Evolutionary conservation across 2,888 invertebrate genomes (phyloP), one percentile per base, ranked within the genome.

Genomic region (Polyommatus iphigenia): DNA sequence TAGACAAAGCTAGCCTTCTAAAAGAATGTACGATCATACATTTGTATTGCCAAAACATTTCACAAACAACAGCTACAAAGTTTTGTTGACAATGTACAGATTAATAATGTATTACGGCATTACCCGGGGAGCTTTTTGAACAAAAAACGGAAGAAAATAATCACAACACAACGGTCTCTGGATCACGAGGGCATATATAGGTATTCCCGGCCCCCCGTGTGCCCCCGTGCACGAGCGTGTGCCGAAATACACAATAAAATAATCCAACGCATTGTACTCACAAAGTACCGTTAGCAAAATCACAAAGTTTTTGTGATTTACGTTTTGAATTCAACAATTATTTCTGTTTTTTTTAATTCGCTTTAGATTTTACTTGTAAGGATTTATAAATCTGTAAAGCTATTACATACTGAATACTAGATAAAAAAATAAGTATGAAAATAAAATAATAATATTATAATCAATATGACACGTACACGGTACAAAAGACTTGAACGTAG

Each of bases 231-330:
- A 82, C 85, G 82, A 81, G 83, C 87, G 89, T 87, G 87, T 86
- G 87, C 86, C 89, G 87, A 90, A 89, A 86, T 91, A 90, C 88
- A 91, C 91, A 92, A 91, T 92, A 90, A 91, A 92, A 91, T 92
- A 92, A 93, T 91, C 91, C 90, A 81, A 81, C 83, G 87, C 88
- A 90, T 91, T 91, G 90, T 89, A 85, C 81, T 83, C 83, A 84
- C 84, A 71, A 32, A 77, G 87, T 89, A 90, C 81, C 62, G 87
- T 82, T 79, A 77, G 83, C 88, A 88, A 78, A 67, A 32, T 24
- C 20, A 29, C 5, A 0, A 67, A 18, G 29, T 24, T 62, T 59
- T 59, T 24, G 20, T 8, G 59, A n/a, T 20, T 8, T 20, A 59
- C 8, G 20, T 59, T 20, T 59, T 15, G 15, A 50, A 50, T 50